These are phyloP conservation scores for Coremacera marginata DNA, from an alignment of 2,888 invertebrate genomes.

Conservation along the genomic window DNA sequence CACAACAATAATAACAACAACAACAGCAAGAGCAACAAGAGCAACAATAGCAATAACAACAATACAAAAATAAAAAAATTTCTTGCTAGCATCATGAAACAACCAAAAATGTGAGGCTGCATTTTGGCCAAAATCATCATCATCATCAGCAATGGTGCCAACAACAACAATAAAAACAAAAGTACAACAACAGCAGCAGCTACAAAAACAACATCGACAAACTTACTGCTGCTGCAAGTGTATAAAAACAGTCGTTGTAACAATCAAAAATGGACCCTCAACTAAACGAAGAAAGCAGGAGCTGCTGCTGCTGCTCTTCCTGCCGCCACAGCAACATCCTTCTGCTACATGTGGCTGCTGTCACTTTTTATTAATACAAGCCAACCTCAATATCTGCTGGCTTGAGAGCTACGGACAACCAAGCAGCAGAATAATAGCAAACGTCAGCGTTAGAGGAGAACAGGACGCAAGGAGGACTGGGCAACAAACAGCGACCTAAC, in stretches of 20 bases:
- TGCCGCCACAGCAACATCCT: background rate
- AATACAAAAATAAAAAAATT: background rate
- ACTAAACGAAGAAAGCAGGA: background rate
- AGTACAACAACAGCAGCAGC: background rate
- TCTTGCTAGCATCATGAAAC: background rate
- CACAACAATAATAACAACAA: background rate
- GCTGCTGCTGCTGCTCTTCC: background rate
- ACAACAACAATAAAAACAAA: background rate
- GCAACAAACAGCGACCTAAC: background rate
- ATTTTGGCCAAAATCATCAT: constrained; percentile 3
- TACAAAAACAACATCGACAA: background rate
- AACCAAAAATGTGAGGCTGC: background rate
- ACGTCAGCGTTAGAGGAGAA: background rate
- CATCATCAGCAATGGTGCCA: background rate
- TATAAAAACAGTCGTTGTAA: background rate
- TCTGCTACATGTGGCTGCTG: background rate
- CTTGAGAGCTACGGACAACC: background rate
- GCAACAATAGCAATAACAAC: background rate
- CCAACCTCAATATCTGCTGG: constrained; percentile 8
- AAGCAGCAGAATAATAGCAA: background rate
- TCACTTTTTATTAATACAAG: constrained; percentile 23
- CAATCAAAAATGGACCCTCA: background rate
- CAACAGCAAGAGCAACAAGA: background rate
- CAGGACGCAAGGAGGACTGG: background rate
- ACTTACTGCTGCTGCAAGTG: background rate